Evolutionary conservation across 2,797 vertebrate genomes (phyloP), one percentile per base, ranked within the genome.

Genomic region (Menidia menidia): DNA sequence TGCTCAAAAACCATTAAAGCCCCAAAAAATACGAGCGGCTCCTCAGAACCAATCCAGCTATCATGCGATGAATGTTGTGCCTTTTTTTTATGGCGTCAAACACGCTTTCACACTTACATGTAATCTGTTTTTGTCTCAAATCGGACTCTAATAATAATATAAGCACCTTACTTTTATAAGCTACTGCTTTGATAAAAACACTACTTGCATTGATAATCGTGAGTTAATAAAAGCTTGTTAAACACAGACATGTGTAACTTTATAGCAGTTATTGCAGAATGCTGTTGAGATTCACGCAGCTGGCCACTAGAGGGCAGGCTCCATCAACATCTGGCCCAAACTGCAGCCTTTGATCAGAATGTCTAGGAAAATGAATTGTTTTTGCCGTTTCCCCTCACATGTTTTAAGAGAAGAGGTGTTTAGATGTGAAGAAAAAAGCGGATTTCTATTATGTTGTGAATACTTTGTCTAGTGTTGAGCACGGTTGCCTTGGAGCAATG

Each of bases 1-100:
- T 98, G 71, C 95, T 98, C 35, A 97, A 94, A 83, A 92, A 93
- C 42, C 88, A 91, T 65, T 93, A 87, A 81, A 81, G 71, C 35
- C 44, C 35, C 44, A 1, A 39, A 71, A 39, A 68, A 25, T 12
- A 25, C 13, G 1, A 15, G 8, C n/a, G 39, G 59, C 14, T 53
- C 31, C 25, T 41, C 25, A 10, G 63, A 30, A 68, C 30, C 66
- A 43, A 54, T 54, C 18, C 12, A 39, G 63, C 33, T 56, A 4
- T 33, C 4, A 32, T 57, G 30, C 55, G 43, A 43, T 41, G 32
- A 19, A 77, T 57, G n/a, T 54, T n/a, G 44, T 45, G 51, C 57
- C 62, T 73, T 53, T 71, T 71, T 52, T 52, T 13, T 47, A 50
- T 33, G 63, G 19, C 9, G 30, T 57, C 30, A 32, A 14, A 41